phyloP scores from a whole-genome alignment of 1,140 invertebrate species.

The Paramacrobiotus metropolitanus region DNA sequence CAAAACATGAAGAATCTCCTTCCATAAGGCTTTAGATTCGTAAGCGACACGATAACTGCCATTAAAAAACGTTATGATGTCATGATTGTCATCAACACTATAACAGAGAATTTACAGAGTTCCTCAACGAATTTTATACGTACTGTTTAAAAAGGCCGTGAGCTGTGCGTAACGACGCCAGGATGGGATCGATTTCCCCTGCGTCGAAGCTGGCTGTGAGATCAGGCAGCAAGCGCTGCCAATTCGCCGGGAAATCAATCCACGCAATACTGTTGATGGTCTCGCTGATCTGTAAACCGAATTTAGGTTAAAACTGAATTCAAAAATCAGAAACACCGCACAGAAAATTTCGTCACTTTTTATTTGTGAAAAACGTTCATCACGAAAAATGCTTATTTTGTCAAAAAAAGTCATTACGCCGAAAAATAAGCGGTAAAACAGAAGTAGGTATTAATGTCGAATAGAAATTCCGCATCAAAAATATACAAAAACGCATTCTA shows the following conservation, averaged over 20 bases:
- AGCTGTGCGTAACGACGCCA: not conserved
- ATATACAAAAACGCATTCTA: too few species aligned
- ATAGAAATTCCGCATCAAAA: not conserved
- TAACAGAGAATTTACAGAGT: too few species aligned
- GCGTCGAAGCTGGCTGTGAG: not conserved
- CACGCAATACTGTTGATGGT: not conserved
- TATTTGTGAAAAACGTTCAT: not conserved
- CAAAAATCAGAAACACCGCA: too few species aligned
- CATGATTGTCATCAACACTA: too few species aligned
- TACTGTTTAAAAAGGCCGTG: conserved; percentile 1
- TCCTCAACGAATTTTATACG: not conserved
- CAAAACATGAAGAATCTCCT: not conserved
- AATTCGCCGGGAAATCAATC: not conserved
- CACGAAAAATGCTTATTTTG: not conserved
- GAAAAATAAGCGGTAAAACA: not conserved
- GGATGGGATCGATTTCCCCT: not conserved
- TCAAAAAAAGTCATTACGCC: not conserved
- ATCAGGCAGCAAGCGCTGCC: not conserved
- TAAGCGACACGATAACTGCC: not conserved
- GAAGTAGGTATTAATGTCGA: not conserved
- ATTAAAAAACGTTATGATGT: not conserved
- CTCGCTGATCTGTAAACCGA: not conserved
- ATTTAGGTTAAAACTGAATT: too few species aligned
- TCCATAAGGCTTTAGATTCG: not conserved
- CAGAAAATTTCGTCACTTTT: too few species aligned